These are phyloP conservation scores for Microctonus hyperodae DNA, from an alignment of 2,888 invertebrate species.

Conservation along the genomic window DNA sequence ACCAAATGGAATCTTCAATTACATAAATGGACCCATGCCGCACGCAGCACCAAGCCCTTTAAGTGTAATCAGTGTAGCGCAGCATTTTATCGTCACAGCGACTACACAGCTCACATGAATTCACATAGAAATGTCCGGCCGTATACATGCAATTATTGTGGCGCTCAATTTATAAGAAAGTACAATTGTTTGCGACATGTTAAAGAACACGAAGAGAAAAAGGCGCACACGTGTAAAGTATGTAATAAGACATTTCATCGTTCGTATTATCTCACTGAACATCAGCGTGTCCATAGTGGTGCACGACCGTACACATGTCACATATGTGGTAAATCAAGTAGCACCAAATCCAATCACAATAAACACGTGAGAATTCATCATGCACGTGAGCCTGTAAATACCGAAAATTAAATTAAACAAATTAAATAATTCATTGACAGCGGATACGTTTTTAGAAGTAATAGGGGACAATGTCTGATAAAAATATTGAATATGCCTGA, in stretches of 20 bases:
- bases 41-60: conserved; percentile 82
- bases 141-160: conserved; percentile 89
- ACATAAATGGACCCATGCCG: conserved; percentile 89
- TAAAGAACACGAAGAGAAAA: conserved; percentile 81
- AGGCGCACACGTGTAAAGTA: conserved; percentile 77
- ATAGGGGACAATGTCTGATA: neutral
- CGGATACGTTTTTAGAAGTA: neutral
- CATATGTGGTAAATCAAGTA: conserved; percentile 88
- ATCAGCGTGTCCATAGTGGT: conserved; percentile 86
- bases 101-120: conserved; percentile 85
- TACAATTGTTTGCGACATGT: conserved; percentile 89
- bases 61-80: conserved; percentile 85
- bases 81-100: conserved; percentile 82
- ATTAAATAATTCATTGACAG: neutral
- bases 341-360: conserved; percentile 90
- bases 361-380: conserved; percentile 91
- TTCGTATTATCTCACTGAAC: conserved; percentile 86
- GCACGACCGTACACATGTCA: conserved; percentile 82
- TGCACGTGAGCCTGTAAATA: conserved; percentile 85
- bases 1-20: conserved; percentile 91
- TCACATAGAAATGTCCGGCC: conserved; percentile 84
- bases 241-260: conserved; percentile 88
- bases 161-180: conserved; percentile 86
- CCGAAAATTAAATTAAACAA: conserved; percentile 79
- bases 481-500: neutral